phyloP scores from a whole-genome alignment of 2,888 invertebrate genomes.

The Nephrotoma flavescens region DNA sequence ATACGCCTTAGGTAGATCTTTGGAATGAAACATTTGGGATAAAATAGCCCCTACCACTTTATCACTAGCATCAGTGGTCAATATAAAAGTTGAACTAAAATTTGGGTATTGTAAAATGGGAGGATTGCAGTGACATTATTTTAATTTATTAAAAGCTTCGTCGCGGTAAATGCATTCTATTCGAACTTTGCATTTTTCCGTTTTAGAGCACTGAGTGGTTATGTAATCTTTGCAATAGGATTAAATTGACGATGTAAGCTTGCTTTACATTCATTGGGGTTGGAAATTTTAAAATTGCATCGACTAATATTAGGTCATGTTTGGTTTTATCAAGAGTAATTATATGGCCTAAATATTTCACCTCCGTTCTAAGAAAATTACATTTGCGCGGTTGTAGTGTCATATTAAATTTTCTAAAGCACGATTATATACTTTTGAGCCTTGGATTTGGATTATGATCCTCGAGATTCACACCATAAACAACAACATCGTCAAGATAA shows the following conservation, averaged over 20 bases:
- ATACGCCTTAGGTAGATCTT: neutral
- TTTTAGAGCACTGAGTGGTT: neutral
- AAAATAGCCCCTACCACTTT: neutral
- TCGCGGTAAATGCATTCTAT: neutral
- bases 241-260: constrained; percentile 17
- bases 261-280: constrained; percentile 14
- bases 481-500: constrained; percentile 1
- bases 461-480: constrained; percentile 14
- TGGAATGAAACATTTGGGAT: neutral
- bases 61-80: neutral
- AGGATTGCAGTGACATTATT: neutral
- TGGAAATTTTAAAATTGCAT: constrained; percentile 16
- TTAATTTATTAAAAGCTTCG: neutral
- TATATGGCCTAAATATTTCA: constrained; percentile 11
- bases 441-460: constrained; percentile 16
- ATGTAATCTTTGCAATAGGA: constrained; percentile 1
- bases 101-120: constrained; percentile 3
- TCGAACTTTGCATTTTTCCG: neutral
- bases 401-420: constrained; percentile 12
- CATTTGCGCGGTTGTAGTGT: constrained; percentile 16
- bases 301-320: constrained; percentile 17
- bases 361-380: constrained; percentile 13
- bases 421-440: constrained; percentile 13
- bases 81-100: neutral
- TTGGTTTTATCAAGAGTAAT: constrained; percentile 12